Conservation (phyloP, 2,797 vertebrate genomes). For the Esox lucius region DNA sequence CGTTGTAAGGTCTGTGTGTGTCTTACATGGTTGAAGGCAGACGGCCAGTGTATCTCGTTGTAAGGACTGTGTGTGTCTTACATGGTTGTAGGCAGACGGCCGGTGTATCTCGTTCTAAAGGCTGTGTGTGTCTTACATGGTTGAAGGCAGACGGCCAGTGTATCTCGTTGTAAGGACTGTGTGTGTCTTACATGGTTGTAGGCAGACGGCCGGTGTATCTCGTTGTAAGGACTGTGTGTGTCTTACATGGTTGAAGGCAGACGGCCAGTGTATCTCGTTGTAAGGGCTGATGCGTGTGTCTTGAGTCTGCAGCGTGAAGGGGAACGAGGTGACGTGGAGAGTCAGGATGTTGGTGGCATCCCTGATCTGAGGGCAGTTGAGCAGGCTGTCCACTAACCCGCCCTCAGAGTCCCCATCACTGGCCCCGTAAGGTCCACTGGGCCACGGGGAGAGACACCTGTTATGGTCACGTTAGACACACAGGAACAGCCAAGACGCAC, state of each 20-base stretch:
- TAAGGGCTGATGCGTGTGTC: conserved; percentile 94
- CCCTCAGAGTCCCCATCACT: conserved; percentile 74
- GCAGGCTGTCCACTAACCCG: conserved; percentile 87
- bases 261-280: conserved; percentile 98
- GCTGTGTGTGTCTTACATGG: no score
- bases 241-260: conserved; percentile 85
- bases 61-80: no score
- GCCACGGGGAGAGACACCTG: not conserved
- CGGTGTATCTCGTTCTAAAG: no score
- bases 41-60: no score
- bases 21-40: no score
- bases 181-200: conserved; percentile 81
- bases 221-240: conserved; percentile 87
- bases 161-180: no score
- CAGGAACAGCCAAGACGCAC: not conserved
- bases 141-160: no score
- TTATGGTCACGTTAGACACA: not conserved
- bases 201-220: conserved; percentile 95
- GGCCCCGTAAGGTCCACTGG: conserved; percentile 59
- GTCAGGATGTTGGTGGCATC: conserved; percentile 92
- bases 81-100: no score
- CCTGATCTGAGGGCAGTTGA: conserved; percentile 91
- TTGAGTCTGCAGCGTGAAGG: conserved; percentile 93
- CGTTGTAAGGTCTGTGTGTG: no score
- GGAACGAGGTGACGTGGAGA: conserved; percentile 95